A percentile compares a stretch with the other conserved stretches of the same genome.
Evolutionary conservation across 2,113 vertebrate genomes (phyloP).

Genomic region (Cebus imitator): DNA sequence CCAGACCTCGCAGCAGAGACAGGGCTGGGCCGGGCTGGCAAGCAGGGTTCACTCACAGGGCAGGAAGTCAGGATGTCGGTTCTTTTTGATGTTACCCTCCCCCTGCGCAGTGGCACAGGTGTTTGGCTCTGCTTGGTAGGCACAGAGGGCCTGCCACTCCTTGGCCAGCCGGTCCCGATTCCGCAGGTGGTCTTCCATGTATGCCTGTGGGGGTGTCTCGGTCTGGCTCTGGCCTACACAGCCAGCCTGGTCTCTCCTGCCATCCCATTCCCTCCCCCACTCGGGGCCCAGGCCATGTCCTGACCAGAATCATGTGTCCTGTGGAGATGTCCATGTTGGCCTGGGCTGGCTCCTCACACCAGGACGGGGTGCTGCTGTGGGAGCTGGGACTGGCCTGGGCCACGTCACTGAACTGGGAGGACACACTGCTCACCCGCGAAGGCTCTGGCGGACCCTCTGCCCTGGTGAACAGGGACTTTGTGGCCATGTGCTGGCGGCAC

Average conservation of each 20-base stretch:
- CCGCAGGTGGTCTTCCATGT: slow-evolving; percentile 98
- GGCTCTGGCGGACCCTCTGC: slow-evolving; percentile 89
- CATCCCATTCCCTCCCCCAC: background rate
- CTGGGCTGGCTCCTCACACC: slow-evolving; percentile 98
- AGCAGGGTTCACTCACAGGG: slow-evolving; percentile 90
- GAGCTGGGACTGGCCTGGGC: slow-evolving; percentile 97
- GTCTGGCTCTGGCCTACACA: background rate
- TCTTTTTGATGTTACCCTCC: slow-evolving; percentile 92
- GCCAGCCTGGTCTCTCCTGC: background rate
- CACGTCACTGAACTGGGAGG: slow-evolving; percentile 96
- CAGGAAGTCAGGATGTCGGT: slow-evolving; percentile 90
- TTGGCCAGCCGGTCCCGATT: slow-evolving; percentile 96
- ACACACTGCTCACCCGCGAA: slow-evolving; percentile 96
- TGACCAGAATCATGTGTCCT: slow-evolving; percentile 98
- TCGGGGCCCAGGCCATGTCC: slow-evolving; percentile 30
- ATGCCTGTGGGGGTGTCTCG: slow-evolving; percentile 84
- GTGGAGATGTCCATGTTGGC: slow-evolving; percentile 99
- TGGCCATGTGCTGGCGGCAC: slow-evolving; percentile 98
- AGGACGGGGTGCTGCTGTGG: slow-evolving; percentile 97
- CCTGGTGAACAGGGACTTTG: slow-evolving; percentile 92
- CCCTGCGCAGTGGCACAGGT: slow-evolving; percentile 86
- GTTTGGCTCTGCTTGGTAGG: slow-evolving; percentile 96
- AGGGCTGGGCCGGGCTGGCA: background rate
- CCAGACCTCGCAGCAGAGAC: background rate
- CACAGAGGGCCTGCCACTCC: slow-evolving; percentile 97